A percentile compares a stretch with the other conserved stretches of the same genome.
Evolutionary conservation across 2,113 vertebrate genomes (phyloP).

Genomic region (Pygoscelis antarcticus): DNA sequence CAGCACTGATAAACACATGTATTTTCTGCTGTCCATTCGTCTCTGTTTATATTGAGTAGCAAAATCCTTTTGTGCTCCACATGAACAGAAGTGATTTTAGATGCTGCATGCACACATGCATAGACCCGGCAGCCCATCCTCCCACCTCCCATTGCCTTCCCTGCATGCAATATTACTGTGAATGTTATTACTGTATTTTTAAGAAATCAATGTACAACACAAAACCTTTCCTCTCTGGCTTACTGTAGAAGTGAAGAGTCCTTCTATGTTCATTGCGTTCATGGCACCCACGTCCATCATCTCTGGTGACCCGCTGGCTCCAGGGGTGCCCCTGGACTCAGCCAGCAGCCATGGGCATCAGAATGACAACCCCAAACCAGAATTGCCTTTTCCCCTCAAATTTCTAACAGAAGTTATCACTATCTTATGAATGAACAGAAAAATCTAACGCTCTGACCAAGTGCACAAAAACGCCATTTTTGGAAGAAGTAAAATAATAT

Average conservation of each 20-base stretch:
- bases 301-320: rapidly evolving
- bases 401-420: background rate
- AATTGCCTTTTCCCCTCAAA: background rate
- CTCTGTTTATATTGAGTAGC: background rate
- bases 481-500: background rate
- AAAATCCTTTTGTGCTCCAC: background rate
- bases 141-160: background rate
- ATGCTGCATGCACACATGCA: rapidly evolving
- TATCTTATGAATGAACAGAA: background rate
- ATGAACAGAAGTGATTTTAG: background rate
- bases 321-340: background rate
- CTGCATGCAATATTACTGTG: background rate
- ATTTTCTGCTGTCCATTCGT: background rate
- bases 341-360: background rate
- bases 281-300: background rate
- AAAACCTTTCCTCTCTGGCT: background rate
- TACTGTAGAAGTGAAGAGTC: background rate
- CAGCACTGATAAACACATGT: background rate
- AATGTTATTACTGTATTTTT: background rate
- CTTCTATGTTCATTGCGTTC: rapidly evolving
- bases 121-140: background rate
- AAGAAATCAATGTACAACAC: background rate
- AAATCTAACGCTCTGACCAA: background rate
- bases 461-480: rapidly evolving
- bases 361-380: background rate